These are phyloP conservation scores for Triplophysa tibetana DNA, from an alignment of 2,113 vertebrate species.

Conservation along the genomic window DNA sequence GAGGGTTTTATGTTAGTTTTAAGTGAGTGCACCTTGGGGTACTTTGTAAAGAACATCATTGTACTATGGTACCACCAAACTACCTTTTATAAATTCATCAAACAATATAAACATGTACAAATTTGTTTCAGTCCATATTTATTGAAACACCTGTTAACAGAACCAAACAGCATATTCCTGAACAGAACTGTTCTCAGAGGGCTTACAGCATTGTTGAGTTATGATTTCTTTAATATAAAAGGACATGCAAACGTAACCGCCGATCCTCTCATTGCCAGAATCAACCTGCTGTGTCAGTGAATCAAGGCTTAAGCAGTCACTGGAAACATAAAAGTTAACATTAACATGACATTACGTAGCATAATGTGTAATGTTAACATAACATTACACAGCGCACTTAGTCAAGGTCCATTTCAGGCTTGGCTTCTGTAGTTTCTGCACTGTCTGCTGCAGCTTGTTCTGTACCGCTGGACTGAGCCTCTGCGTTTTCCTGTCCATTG, in stretches of 20 bases:
- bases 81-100: not conserved
- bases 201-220: constrained; percentile 74
- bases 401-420: constrained; percentile 98
- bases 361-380: constrained; percentile 39
- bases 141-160: constrained; percentile 78
- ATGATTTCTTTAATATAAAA: constrained; percentile 66
- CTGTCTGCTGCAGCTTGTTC: constrained; percentile 64
- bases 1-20: too few species aligned
- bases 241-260: constrained; percentile 66
- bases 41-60: too few species aligned
- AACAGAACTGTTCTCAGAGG: constrained; percentile 71
- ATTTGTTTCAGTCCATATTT: constrained; percentile 56
- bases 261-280: constrained; percentile 39
- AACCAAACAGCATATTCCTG: constrained; percentile 77
- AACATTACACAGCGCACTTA: constrained; percentile 57
- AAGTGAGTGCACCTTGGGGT: too few species aligned
- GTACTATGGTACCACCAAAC: not conserved
- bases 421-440: constrained; percentile 76
- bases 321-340: constrained; percentile 63
- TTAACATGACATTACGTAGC: constrained; percentile 41
- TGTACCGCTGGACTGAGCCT: constrained; percentile 61
- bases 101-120: not conserved
- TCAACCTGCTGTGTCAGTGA: constrained; percentile 34
- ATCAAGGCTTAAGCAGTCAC: constrained; percentile 44
- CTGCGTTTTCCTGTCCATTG: constrained; percentile 75